Evolutionary conservation across 2,113 vertebrate genomes (phyloP).

Genomic region (Cynoglossus semilaevis): DNA sequence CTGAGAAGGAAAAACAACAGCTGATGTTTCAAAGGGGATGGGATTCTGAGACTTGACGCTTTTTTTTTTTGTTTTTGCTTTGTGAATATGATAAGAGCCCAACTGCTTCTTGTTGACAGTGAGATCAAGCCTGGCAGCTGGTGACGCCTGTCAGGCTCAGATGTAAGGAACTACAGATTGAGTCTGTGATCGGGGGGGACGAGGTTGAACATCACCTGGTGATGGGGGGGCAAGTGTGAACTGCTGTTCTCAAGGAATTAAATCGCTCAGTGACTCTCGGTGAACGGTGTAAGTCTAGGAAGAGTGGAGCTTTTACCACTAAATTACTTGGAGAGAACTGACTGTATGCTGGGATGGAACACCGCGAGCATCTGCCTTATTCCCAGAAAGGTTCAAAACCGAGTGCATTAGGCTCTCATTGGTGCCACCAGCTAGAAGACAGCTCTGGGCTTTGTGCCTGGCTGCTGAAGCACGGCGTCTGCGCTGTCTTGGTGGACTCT

Average conservation of each 20-base stretch:
- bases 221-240: neutral
- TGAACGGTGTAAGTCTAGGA: too few relatives aligned
- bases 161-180: conserved; percentile 15
- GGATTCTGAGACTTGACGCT: conserved; percentile 3
- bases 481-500: conserved; percentile 19
- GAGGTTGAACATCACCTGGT: neutral
- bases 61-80: too few relatives aligned
- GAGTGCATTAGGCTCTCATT: conserved; percentile 31
- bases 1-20: neutral
- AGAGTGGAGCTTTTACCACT: neutral
- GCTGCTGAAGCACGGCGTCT: conserved; percentile 15
- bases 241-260: conserved; percentile 6
- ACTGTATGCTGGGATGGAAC: conserved; percentile 2
- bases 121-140: conserved; percentile 33
- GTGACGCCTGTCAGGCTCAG: conserved; percentile 45
- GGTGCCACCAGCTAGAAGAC: conserved; percentile 31
- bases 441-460: conserved; percentile 29
- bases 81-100: conserved; percentile 30
- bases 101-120: conserved; percentile 41
- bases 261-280: neutral
- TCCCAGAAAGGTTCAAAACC: conserved; percentile 24
- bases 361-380: conserved; percentile 18
- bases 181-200: neutral
- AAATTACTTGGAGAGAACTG: conserved; percentile 14
- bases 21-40: conserved; percentile 25